phyloP scores from a whole-genome alignment of 2,113 vertebrate genomes.

The Labrus mixtus region DNA sequence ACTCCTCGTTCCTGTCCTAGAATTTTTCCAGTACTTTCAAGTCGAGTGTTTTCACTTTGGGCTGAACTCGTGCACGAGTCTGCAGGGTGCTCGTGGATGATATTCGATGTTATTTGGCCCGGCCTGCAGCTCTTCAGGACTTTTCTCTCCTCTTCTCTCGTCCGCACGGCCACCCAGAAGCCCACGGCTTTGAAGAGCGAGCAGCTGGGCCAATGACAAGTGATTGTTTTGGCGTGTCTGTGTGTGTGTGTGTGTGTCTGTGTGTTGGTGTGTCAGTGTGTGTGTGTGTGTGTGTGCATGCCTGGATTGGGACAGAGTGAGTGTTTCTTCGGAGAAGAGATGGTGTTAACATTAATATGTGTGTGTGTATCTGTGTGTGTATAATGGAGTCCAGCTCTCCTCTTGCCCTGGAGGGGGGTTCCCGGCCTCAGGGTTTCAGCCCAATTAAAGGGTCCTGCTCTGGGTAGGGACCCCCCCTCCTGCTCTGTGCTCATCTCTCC shows the following conservation, averaged over 20 bases:
- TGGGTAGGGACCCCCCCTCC: constrained; percentile 11
- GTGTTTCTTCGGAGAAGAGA: constrained; percentile 47
- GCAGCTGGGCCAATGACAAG: constrained; percentile 78
- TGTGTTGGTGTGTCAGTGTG: constrained; percentile 43
- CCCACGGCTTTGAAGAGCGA: constrained; percentile 72
- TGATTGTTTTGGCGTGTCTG: constrained; percentile 68
- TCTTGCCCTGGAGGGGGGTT: constrained; percentile 50
- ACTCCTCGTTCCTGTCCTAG: constrained; percentile 19
- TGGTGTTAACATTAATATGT: constrained; percentile 56
- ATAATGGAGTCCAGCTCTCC: constrained; percentile 54
- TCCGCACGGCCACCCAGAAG: constrained; percentile 75
- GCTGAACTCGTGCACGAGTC: constrained; percentile 19
- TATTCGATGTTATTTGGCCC: constrained; percentile 54
- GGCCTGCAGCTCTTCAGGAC: constrained; percentile 50
- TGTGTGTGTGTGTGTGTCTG: constrained; percentile 45
- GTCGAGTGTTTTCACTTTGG: constrained; percentile 22
- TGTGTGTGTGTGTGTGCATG: constrained; percentile 45
- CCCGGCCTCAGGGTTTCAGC: constrained; percentile 59
- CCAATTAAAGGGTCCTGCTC: constrained; percentile 67
- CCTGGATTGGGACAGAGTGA: constrained; percentile 49
- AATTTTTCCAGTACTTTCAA: constrained; percentile 30
- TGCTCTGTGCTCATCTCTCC: constrained; percentile 26
- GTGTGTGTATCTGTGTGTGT: constrained; percentile 33
- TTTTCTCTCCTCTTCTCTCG: constrained; percentile 49
- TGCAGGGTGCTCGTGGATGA: constrained; percentile 45